These are phyloP conservation scores for Boleophthalmus pectinirostris DNA, from an alignment of 2,113 vertebrate species.

Conservation along the genomic window DNA sequence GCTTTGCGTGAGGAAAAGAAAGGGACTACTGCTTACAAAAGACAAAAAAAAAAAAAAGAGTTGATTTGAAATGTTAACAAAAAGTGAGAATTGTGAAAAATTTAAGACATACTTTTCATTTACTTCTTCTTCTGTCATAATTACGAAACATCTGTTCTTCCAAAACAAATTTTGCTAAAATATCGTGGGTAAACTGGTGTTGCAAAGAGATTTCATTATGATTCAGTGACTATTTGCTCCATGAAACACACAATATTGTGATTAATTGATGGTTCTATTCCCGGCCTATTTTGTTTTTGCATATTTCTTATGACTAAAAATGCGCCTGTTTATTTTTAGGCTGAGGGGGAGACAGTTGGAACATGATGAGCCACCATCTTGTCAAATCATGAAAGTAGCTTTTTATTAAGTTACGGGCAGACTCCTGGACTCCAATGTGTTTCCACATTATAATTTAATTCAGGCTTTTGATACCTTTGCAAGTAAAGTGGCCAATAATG, in stretches of 20 bases:
- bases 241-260: not conserved
- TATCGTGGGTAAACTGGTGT: not conserved
- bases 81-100: not conserved
- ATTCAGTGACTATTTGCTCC: not conserved
- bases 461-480: not conserved
- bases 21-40: not conserved
- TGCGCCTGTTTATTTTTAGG: conserved; percentile 2
- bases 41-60: not conserved
- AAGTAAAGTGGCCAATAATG: not conserved
- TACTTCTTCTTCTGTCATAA: not conserved
- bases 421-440: not conserved
- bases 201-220: not conserved
- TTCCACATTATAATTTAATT: not conserved
- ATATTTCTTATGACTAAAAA: not conserved
- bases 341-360: not conserved
- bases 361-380: not conserved
- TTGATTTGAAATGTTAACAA: not conserved
- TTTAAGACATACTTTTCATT: not conserved
- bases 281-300: not conserved
- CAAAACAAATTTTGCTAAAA: not conserved
- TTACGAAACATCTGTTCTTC: not conserved
- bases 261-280: conserved; percentile 3
- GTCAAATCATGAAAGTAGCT: not conserved
- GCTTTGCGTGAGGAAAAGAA: too few relatives aligned
- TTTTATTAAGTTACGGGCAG: conserved; percentile 2